phyloP scores from a whole-genome alignment of 2,888 invertebrate genomes.

The Achlya flavicornis region DNA sequence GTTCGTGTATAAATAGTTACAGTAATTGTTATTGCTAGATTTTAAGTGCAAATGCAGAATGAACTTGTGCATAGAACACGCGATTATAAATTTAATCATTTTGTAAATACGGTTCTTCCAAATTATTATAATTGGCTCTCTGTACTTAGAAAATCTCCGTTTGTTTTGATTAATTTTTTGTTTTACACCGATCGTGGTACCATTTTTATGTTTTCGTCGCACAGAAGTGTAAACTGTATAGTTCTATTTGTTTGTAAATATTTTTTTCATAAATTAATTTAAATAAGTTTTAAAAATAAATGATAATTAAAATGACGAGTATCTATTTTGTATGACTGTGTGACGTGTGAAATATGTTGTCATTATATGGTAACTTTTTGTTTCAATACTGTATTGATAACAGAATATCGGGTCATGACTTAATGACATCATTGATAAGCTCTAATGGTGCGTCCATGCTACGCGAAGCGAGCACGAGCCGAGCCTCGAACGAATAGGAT shows the following conservation, averaged over 20 bases:
- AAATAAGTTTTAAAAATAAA: not conserved
- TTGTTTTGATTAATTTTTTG: constrained; percentile 31
- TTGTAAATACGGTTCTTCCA: constrained; percentile 44
- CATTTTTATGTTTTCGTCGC: not conserved
- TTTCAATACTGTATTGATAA: not conserved
- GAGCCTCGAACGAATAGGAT: too few species aligned
- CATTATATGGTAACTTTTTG: not conserved
- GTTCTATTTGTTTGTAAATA: constrained; percentile 2
- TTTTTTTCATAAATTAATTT: not conserved
- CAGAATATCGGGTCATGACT: not conserved
- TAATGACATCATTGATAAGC: not conserved
- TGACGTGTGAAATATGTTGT: not conserved
- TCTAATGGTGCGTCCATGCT: too few species aligned
- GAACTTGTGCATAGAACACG: constrained; percentile 77
- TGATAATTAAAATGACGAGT: not conserved
- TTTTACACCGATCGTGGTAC: constrained; percentile 3
- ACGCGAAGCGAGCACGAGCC: too few species aligned
- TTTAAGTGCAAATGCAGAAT: constrained; percentile 58
- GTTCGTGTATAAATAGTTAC: constrained; percentile 52
- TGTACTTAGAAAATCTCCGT: constrained; percentile 70
- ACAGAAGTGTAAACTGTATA: not conserved
- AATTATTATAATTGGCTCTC: constrained; percentile 68
- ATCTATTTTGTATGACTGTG: not conserved
- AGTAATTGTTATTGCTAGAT: constrained; percentile 53
- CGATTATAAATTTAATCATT: constrained; percentile 59